phyloP scores from a whole-genome alignment of 2,888 invertebrate species.

The Rhagium mordax region DNA sequence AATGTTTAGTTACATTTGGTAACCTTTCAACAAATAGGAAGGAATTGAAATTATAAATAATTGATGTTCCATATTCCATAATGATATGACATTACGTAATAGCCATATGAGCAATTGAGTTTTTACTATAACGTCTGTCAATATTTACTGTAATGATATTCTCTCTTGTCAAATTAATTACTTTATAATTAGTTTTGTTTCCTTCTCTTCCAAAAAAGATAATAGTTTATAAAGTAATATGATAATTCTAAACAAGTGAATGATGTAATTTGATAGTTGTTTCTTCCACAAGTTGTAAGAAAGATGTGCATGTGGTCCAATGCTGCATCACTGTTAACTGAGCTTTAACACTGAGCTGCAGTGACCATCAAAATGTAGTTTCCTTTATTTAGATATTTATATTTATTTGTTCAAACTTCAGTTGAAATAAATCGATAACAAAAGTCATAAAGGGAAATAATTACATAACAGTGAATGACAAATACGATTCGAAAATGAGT shows the following conservation, averaged over 20 bases:
- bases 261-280: conserved; percentile 1
- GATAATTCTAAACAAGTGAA: not conserved
- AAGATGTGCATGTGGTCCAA: not conserved
- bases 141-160: not conserved
- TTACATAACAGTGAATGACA: no score
- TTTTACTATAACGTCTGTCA: not conserved
- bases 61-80: not conserved
- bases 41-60: not conserved
- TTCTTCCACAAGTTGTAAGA: not conserved
- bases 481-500: no score
- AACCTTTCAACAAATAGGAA: no score
- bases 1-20: no score
- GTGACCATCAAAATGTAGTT: not conserved
- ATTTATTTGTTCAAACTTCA: no score
- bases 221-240: not conserved
- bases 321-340: not conserved
- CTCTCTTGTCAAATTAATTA: not conserved
- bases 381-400: not conserved
- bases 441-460: no score
- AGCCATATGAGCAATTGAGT: not conserved
- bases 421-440: no score
- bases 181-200: not conserved
- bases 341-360: not conserved
- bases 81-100: not conserved
- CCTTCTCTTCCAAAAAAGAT: not conserved